phyloP scores from a whole-genome alignment of 2,888 invertebrate genomes.

The Hecatera dysodea region DNA sequence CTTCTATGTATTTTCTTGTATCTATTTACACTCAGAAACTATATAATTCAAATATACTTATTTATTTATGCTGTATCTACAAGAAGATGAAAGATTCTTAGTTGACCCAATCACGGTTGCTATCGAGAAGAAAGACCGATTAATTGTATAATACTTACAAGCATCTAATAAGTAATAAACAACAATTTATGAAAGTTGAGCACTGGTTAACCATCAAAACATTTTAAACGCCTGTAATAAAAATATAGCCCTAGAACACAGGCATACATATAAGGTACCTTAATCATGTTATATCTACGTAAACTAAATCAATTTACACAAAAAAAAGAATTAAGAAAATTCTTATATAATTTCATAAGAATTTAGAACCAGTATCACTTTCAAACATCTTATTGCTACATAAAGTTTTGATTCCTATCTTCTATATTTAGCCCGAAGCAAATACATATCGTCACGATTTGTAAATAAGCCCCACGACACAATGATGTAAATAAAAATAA shows the following conservation, averaged over 20 bases:
- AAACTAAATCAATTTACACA: neutral
- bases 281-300: neutral
- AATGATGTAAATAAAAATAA: slow-evolving; percentile 16
- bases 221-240: neutral
- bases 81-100: neutral
- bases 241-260: neutral
- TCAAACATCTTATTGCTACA: neutral
- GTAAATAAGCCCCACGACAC: neutral
- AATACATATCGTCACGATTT: slow-evolving; percentile 3
- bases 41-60: too few relatives aligned
- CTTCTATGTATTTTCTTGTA: too few relatives aligned
- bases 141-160: slow-evolving; percentile 5
- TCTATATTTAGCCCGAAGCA: neutral
- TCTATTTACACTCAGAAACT: too few relatives aligned
- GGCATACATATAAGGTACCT: too few relatives aligned
- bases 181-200: slow-evolving; percentile 12
- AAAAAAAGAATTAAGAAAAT: neutral
- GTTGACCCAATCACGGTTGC: neutral
- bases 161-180: neutral
- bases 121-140: neutral
- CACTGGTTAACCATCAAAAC: neutral
- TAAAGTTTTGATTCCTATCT: neutral
- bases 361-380: neutral
- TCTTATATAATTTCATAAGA: neutral
- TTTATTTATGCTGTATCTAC: too few relatives aligned